Evolutionary conservation across 2,797 vertebrate genomes (phyloP), one percentile per base, ranked within the genome.

Genomic region (Chromobotia macracanthus): DNA sequence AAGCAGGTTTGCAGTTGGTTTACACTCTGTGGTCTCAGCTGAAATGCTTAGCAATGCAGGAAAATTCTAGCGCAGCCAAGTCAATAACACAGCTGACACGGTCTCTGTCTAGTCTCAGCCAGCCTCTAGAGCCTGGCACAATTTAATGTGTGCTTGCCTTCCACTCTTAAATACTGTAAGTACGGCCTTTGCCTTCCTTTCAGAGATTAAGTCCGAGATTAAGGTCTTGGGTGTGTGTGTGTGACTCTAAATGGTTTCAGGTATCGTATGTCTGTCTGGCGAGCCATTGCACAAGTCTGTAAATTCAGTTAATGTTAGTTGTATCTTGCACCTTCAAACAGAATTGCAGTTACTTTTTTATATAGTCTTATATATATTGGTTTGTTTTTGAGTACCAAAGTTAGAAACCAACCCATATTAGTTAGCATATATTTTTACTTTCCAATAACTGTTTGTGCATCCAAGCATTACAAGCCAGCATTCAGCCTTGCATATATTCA

Each of bases 11-110:
- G 18, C 58, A 77, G 44, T 31, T 77, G 35, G 60, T 51, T 77
- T 72, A n/a, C 15, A 10, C 60, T 41, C 16, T 73, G 28, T 72
- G 74, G 46, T 61, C 28, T 73, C 64, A 64, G 31, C 46, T 38
- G 44, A 41, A 56, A 7, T 41, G 28, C 70, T 80, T 63, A 72
- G 70, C 83, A 80, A 58, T 25, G 18, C 5, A 12, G 53, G 21
- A 28, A 60, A 60, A 67, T 53, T 69, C 48, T 70, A 53, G 46
- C 44, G 58, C 31, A 41, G 61, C 76, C 72, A 65, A 77, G 66
- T 65, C 63, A 1, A 21, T 64, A 71, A 70, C 77, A 69, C 63
- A 41, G 60, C 63, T 72, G 51, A 68, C 71, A 63, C 15, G 2
- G 9, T 5, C 73, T 66, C 31, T 66, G 48, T 28, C 48, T 65